A percentile compares a stretch with the other conserved stretches of the same genome.
phyloP scores from a whole-genome alignment of 2,888 invertebrate species.

The Chloroclysta siterata region DNA sequence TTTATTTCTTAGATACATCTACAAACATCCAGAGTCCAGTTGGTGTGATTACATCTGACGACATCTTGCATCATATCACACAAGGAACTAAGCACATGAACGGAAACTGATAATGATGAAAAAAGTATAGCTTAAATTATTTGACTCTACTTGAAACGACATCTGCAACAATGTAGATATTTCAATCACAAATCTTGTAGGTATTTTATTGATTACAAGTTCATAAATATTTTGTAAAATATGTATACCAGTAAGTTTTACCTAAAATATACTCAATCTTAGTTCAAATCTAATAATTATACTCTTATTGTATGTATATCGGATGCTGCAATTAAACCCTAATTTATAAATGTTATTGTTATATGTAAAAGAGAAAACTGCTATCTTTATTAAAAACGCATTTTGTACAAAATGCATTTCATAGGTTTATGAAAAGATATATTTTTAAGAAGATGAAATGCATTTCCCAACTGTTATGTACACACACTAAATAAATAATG shows the following conservation, averaged over 20 bases:
- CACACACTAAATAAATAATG: slow-evolving; percentile 8
- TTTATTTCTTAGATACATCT: slow-evolving; percentile 50
- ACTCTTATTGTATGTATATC: not conserved
- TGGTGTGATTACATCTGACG: slow-evolving; percentile 89
- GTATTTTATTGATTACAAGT: slow-evolving; percentile 8
- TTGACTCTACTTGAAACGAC: slow-evolving; percentile 6
- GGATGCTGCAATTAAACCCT: slow-evolving; percentile 2
- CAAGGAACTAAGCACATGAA: slow-evolving; percentile 58
- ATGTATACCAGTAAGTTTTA: slow-evolving; percentile 9
- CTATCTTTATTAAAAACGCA: not conserved
- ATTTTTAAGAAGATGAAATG: slow-evolving; percentile 14
- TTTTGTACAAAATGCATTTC: slow-evolving; percentile 20
- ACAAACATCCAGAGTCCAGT: slow-evolving; percentile 82
- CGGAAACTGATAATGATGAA: slow-evolving; percentile 51
- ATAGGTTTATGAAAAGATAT: slow-evolving; percentile 17
- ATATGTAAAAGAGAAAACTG: not conserved
- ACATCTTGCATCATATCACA: slow-evolving; percentile 87
- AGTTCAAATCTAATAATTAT: not conserved
- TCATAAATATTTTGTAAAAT: slow-evolving; percentile 3
- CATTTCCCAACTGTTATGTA: slow-evolving; percentile 5
- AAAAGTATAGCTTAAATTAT: not conserved
- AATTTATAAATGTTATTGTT: slow-evolving; percentile 2
- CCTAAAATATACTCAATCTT: slow-evolving; percentile 1
- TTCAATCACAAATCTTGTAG: slow-evolving; percentile 14
- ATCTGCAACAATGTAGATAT: slow-evolving; percentile 4